These are phyloP conservation scores for Lota lota DNA, from an alignment of 2,113 vertebrate species.

Conservation along the genomic window DNA sequence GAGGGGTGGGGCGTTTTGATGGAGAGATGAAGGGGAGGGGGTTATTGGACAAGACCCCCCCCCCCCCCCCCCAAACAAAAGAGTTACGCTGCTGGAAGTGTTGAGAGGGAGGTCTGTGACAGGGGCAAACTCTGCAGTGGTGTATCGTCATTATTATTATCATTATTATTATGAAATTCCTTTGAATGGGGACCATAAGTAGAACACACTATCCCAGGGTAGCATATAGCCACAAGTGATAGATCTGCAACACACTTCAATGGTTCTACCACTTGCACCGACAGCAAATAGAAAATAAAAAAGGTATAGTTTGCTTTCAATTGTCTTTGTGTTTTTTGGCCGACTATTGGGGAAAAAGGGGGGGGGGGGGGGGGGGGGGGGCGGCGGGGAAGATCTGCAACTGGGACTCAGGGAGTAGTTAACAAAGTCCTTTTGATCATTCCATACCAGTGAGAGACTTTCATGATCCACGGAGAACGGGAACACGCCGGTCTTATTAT, in stretches of 20 bases:
- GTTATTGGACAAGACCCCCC: background rate
- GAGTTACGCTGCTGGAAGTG: slow-evolving; percentile 16
- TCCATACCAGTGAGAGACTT: slow-evolving; percentile 54
- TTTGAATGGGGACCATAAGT: slow-evolving; percentile 32
- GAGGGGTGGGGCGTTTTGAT: slow-evolving; percentile 11
- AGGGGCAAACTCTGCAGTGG: background rate
- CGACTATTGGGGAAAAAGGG: slow-evolving; percentile 23
- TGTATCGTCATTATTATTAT: background rate
- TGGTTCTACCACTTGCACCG: slow-evolving; percentile 29
- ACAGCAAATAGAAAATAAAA: slow-evolving; percentile 44
- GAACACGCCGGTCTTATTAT: slow-evolving; percentile 68
- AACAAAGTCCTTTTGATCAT: slow-evolving; percentile 71
- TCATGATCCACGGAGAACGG: slow-evolving; percentile 58
- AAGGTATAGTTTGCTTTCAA: slow-evolving; percentile 66
- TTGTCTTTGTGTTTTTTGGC: slow-evolving; percentile 56
- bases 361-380: background rate
- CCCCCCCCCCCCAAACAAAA: too few relatives aligned
- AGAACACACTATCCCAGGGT: slow-evolving; percentile 22
- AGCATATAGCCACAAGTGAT: slow-evolving; percentile 18
- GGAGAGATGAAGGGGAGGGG: slow-evolving; percentile 8
- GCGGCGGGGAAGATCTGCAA: slow-evolving; percentile 64
- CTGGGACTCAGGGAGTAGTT: slow-evolving; percentile 64
- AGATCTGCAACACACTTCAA: slow-evolving; percentile 17
- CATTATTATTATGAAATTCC: background rate
- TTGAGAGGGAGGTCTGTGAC: slow-evolving; percentile 22